These are phyloP conservation scores for Spinus olivaceus DNA, from an alignment of 2,797 vertebrate genomes.

Conservation along the genomic window DNA sequence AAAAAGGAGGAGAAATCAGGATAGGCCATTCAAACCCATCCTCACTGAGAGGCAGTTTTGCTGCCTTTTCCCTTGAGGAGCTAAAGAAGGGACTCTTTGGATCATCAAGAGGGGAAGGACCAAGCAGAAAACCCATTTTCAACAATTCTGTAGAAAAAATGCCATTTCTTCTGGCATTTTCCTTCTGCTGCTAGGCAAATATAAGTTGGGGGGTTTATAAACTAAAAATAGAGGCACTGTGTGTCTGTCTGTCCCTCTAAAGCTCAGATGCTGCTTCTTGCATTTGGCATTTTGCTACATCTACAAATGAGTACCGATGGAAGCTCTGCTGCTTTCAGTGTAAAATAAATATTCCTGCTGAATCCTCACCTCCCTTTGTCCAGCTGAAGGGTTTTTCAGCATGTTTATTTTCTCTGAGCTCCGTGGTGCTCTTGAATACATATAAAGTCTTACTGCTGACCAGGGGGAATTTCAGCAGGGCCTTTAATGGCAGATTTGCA, in stretches of 20 bases:
- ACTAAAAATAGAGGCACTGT: neutral
- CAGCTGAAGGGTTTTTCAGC: neutral
- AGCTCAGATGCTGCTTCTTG: neutral
- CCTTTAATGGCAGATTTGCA: constrained; percentile 83
- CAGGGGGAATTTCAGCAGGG: constrained; percentile 50
- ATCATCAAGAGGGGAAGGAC: neutral
- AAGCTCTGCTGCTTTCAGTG: neutral
- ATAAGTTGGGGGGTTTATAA: neutral
- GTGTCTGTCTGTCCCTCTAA: neutral
- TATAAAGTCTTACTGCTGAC: constrained; percentile 38
- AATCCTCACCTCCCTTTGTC: constrained; percentile 46
- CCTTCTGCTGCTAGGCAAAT: neutral
- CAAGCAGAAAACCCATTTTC: neutral
- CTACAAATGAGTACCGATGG: neutral
- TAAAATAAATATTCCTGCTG: constrained; percentile 25
- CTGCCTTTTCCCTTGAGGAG: neutral
- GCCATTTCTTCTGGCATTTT: neutral
- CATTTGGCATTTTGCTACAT: neutral
- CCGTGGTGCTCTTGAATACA: constrained; percentile 39
- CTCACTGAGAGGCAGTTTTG: neutral
- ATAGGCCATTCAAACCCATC: neutral
- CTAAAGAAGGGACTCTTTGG: neutral
- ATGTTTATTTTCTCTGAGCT: constrained; percentile 17
- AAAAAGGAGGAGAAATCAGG: neutral
- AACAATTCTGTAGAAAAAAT: neutral